phyloP scores from a whole-genome alignment of 2,797 vertebrate genomes.

The Tokudaia tokunoshimensis region DNA sequence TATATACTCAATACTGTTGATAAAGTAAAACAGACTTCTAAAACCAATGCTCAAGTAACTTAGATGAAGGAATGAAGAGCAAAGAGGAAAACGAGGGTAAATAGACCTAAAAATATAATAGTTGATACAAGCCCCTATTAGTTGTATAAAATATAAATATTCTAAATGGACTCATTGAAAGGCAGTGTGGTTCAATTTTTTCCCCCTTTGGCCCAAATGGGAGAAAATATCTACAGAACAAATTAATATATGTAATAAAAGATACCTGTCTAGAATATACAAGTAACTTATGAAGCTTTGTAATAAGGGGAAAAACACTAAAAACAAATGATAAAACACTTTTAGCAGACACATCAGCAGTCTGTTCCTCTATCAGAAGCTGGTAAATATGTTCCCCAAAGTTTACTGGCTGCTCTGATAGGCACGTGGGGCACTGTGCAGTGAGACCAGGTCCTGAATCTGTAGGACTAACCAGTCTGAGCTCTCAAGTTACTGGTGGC shows the following conservation, averaged over 20 bases:
- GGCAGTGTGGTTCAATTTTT: not conserved
- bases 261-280: not conserved
- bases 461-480: not conserved
- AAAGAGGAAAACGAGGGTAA: not conserved
- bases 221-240: not conserved
- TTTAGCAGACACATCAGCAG: not conserved
- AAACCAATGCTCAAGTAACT: not conserved
- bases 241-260: not conserved
- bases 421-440: not conserved
- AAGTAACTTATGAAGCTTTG: not conserved
- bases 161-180: not conserved
- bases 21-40: not conserved
- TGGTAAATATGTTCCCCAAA: not conserved
- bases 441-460: not conserved
- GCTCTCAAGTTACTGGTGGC: too few species aligned
- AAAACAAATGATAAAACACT: not conserved
- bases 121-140: not conserved
- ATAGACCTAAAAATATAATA: not conserved
- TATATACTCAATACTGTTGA: not conserved
- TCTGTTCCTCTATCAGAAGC: not conserved
- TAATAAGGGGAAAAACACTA: not conserved
- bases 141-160: not conserved
- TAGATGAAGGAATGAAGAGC: not conserved
- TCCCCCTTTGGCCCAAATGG: not conserved
- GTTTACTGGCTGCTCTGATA: not conserved